Percentiles rank a stretch among this genome's conserved stretches.
phyloP scores from a whole-genome alignment of 1,140 invertebrate species.

The Cotesia typhae region DNA sequence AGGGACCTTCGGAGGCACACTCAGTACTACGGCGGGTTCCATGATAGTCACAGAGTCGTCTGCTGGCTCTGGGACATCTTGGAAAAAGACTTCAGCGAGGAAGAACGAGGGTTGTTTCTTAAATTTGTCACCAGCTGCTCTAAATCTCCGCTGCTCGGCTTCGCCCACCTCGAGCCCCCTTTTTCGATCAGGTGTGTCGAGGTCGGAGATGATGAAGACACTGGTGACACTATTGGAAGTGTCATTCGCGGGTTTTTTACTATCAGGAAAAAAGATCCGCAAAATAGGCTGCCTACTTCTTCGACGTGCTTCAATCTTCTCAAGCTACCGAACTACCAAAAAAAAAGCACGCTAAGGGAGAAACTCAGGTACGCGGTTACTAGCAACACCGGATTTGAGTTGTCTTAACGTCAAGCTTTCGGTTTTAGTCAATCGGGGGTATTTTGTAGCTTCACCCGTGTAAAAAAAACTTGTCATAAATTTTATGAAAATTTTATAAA shows the following conservation, averaged over 20 bases:
- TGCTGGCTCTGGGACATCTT: conserved; percentile 99
- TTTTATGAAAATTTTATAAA: too few species aligned
- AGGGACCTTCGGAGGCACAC: conserved; percentile 91
- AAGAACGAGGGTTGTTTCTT: conserved; percentile 92
- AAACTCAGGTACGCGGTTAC: conserved; percentile 97
- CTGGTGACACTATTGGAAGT: conserved; percentile 95
- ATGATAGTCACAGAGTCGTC: conserved; percentile 96
- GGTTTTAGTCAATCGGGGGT: background rate
- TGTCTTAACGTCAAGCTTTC: conserved; percentile 74
- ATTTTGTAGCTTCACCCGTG: too few species aligned
- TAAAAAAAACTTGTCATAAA: too few species aligned
- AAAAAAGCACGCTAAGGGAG: conserved; percentile 92
- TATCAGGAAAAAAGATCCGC: conserved; percentile 93
- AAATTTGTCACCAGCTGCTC: conserved; percentile 99
- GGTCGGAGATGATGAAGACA: conserved; percentile 98
- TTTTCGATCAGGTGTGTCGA: conserved; percentile 99
- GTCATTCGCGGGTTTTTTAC: conserved; percentile 98
- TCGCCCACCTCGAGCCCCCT: conserved; percentile 96
- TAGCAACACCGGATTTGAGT: conserved; percentile 98
- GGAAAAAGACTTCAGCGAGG: conserved; percentile 92
- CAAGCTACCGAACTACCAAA: conserved; percentile 98
- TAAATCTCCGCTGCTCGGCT: conserved; percentile 95
- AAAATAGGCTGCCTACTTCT: conserved; percentile 95
- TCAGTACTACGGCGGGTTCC: conserved; percentile 99
- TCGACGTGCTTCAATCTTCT: conserved; percentile 99